Base-by-base conservation (phyloP, 2,797 vertebrate species). In the Heterohyrax brucei region DNA sequence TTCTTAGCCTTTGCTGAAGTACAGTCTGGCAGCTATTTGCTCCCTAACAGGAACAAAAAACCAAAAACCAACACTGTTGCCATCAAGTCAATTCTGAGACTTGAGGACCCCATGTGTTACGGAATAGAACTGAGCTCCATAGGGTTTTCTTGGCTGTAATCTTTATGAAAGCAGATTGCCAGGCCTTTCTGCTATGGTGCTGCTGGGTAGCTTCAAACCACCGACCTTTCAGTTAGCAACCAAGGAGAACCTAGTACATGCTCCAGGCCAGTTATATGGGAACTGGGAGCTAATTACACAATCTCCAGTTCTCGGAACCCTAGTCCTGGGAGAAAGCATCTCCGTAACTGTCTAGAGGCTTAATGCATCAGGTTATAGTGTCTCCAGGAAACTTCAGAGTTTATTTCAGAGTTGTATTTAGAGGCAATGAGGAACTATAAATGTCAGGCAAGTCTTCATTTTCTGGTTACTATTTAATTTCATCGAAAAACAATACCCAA, bases 381-480 rank as follows among this genome's bases (percentile, higher is more conserved):
- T 83, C 87, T 91, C 46, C n/a, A 77, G 19, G 56, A 77, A 88
- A 85, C 24, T 39, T 62, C 28, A 44, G 33, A 22, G 14, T 95
- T 82, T 79, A 70, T 92, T 85, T 93, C 50, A 85, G 92, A 33
- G 7, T 75, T 80, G 21, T 70, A 22, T 79, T 82, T 62, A 56
- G 26, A 89, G 75, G 39, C n/a, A 73, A 53, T 56, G 33, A 26
- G 75, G n/a, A 78, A 72, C 19, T 61, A 7, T 61, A 87, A 73
- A 46, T n/a, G 7, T 53, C 61, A 61, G 19, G 14, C 18, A 56
- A 18, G 10, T 70, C 92, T 95, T 79, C 76, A n/a, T 48, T 82
- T 87, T 87, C 72, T 24, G 19, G 24, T 24, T 70, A 68, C 24
- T 81, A 39, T 89, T 89, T 59, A 75, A 79, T 72, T 88, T 83